Evolutionary conservation across 2,797 vertebrate species (phyloP).

Genomic region (Ambastaia sidthimunki): DNA sequence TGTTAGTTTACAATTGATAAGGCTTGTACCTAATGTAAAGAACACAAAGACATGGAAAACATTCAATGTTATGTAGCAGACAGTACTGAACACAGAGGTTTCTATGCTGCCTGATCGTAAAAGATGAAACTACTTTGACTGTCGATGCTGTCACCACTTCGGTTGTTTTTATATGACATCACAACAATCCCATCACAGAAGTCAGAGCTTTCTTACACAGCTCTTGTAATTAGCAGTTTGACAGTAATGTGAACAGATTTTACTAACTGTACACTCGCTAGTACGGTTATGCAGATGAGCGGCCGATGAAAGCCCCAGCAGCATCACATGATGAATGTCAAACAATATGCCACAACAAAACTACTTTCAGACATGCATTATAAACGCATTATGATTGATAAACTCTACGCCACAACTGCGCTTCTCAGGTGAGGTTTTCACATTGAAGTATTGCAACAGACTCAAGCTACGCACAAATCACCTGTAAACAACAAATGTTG

Average conservation of each 20-base stretch:
- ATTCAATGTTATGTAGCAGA: slow-evolving; percentile 63
- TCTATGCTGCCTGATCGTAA: not conserved
- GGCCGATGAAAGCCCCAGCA: not conserved
- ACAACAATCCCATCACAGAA: not conserved
- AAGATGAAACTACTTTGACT: no score
- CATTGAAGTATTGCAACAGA: not conserved
- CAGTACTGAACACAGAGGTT: not conserved
- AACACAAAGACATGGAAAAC: slow-evolving; percentile 33
- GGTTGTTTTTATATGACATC: no score
- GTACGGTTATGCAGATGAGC: not conserved
- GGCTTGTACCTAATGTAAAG: slow-evolving; percentile 6
- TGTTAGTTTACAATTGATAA: slow-evolving; percentile 30
- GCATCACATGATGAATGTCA: slow-evolving; percentile 4
- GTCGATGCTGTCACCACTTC: no score
- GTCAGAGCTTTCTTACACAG: not conserved
- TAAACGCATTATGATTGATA: not conserved
- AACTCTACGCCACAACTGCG: not conserved
- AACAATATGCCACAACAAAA: slow-evolving; percentile 44
- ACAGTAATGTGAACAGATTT: not conserved
- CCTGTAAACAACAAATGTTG: not conserved
- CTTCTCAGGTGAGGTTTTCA: not conserved
- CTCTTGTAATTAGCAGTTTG: not conserved
- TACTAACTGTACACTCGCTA: not conserved
- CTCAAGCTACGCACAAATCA: not conserved
- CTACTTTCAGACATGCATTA: slow-evolving; percentile 73